These are phyloP conservation scores for Galaxias olidus DNA, from an alignment of 2,797 vertebrate genomes.

Conservation along the genomic window DNA sequence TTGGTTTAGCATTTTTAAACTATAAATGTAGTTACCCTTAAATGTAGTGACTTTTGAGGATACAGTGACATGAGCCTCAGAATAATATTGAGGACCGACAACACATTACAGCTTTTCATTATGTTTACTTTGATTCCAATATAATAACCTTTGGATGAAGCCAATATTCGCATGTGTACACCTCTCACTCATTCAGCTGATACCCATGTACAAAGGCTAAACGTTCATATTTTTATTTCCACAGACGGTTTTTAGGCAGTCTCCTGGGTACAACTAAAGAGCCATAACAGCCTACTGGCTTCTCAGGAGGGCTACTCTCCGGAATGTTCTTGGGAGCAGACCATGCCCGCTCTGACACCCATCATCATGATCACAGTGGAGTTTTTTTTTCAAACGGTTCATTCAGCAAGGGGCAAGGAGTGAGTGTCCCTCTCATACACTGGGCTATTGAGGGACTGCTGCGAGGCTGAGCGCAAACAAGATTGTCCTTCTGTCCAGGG, in stretches of 20 bases:
- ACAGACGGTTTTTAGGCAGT: slow-evolving; percentile 1
- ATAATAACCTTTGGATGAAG: no score
- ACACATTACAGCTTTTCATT: no score
- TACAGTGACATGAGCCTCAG: no score
- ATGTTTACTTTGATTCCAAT: no score
- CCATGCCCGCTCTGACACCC: slow-evolving; percentile 7
- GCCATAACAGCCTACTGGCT: slow-evolving; percentile 33
- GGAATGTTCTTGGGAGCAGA: slow-evolving; percentile 18
- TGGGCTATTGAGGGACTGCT: background rate
- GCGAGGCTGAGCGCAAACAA: slow-evolving; percentile 14
- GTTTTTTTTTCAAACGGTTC: slow-evolving; percentile 23
- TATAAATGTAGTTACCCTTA: no score
- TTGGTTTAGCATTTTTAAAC: no score
- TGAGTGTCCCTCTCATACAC: background rate
- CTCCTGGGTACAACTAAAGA: slow-evolving; percentile 17
- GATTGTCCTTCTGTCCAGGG: slow-evolving; percentile 7
- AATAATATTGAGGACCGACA: no score
- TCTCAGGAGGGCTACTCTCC: slow-evolving; percentile 25
- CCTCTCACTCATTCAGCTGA: no score
- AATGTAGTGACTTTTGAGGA: no score
- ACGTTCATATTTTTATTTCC: background rate
- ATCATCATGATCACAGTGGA: slow-evolving; percentile 28
- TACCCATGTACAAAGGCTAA: no score
- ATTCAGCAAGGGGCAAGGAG: slow-evolving; percentile 12
- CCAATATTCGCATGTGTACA: no score